Evolutionary conservation across 2,113 vertebrate species (phyloP).

Genomic region (Lagopus muta): DNA sequence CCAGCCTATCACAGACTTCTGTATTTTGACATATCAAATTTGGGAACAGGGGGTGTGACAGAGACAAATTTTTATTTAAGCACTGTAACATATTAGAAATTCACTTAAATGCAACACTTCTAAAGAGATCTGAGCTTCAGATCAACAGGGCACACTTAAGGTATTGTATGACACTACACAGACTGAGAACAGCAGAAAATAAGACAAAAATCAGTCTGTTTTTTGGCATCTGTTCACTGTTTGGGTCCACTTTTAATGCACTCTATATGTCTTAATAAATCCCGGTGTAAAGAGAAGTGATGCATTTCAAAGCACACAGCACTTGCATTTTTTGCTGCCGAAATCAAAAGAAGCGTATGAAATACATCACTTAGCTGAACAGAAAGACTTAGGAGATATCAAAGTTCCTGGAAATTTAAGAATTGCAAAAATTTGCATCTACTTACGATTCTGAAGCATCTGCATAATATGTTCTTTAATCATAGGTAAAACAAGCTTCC

Average conservation of each 20-base stretch:
- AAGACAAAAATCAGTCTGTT: not conserved
- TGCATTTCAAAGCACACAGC: not conserved
- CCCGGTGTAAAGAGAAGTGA: not conserved
- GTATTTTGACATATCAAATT: not conserved
- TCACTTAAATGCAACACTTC: not conserved
- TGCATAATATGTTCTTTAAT: conserved; percentile 99
- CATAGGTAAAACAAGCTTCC: conserved; percentile 96
- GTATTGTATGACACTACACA: not conserved
- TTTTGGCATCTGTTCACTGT: not conserved
- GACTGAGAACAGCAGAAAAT: not conserved
- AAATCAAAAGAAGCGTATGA: not conserved
- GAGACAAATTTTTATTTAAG: not conserved
- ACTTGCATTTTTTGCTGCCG: not conserved
- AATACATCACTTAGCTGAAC: not conserved
- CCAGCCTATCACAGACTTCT: not conserved
- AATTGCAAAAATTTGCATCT: not conserved
- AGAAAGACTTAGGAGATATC: not conserved
- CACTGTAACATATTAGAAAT: accelerated
- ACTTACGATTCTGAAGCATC: conserved; percentile 98
- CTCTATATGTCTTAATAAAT: not conserved
- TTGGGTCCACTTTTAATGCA: not conserved
- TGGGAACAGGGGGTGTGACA: not conserved
- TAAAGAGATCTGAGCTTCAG: not conserved
- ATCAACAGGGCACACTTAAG: not conserved
- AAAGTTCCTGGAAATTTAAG: not conserved